Conservation (phyloP, 2,113 vertebrate species). For the Empidonax alnorum region DNA sequence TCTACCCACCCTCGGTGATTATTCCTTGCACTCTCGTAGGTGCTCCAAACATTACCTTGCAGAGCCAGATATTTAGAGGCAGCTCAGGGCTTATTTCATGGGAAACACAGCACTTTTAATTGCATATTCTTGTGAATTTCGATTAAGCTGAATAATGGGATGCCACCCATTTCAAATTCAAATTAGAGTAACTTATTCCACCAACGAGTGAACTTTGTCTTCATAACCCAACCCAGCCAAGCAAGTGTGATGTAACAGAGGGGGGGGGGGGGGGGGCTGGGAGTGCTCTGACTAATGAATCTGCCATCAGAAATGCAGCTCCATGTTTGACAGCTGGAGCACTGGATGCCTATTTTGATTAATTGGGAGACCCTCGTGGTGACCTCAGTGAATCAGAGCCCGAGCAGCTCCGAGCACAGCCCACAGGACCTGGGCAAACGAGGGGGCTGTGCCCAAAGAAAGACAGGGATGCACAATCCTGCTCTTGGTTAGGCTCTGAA, state of each 20-base stretch:
- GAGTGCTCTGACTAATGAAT: background rate
- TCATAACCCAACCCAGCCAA: background rate
- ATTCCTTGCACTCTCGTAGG: background rate
- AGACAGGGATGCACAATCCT: background rate
- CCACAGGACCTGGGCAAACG: background rate
- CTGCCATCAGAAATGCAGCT: background rate
- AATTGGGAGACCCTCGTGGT: background rate
- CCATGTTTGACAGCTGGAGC: background rate
- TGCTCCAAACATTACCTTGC: background rate
- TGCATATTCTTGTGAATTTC: background rate
- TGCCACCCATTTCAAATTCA: background rate
- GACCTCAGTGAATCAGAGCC: background rate
- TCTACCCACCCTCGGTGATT: fast-evolving
- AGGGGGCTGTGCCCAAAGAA: background rate
- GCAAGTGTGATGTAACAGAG: background rate
- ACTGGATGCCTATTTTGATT: background rate
- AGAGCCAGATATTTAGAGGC: background rate
- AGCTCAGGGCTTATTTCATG: background rate
- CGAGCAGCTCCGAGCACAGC: background rate
- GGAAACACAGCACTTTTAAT: background rate
- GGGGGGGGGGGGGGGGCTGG: background rate
- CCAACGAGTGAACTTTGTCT: background rate
- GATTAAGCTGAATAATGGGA: background rate
- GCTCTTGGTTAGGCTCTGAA: background rate
- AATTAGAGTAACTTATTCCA: background rate